Evolutionary conservation across 2,113 vertebrate species (phyloP), one percentile per base, ranked within the genome.

Genomic region (Glaucidium brasilianum): DNA sequence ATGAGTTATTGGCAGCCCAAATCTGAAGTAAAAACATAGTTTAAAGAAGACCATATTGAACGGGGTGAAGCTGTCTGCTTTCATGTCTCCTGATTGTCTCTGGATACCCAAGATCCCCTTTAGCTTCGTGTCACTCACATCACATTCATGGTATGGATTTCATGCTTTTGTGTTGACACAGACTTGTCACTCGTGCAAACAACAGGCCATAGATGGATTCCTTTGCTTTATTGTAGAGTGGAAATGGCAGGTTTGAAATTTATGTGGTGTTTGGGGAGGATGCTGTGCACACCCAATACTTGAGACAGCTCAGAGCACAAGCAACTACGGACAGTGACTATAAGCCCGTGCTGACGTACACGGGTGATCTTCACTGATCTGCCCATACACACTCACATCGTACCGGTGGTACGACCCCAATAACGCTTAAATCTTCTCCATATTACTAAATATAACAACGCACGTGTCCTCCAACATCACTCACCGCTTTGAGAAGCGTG

Each of bases 1-100:
- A 94, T 72, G 95, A 95, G 86, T 94, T 96, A 92, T 92, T 97
- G 94, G 94, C 96, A 96, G 92, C 73, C 69, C 69, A 12, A 89
- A 87, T 60, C 92, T 50, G 73, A 94, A 94, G 91, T 72, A 87
- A 96, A 97, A 96, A 90, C 95, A 95, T 43, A 52, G 92, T 85
- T 96, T 94, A 95, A 95, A 92, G 92, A 72, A 92, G 94, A 94
- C 80, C 96, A 94, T 77, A 92, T 94, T 96, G 91, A 81, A 64
- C 39, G 45, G 95, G 79, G 96, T 84, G 95, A 96, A 92, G 92
- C 85, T 92, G 90, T 63, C 92, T 94, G 91, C 92, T 96, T 68
- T 81, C 85, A 60, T 52, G 86, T 93, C 94, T 91, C 91, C 88
- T 35, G 53, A 39, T 50, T 14, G 55, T 83, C 94, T 86, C 83